A percentile compares a stretch with the other conserved stretches of the same genome.
Conservation (phyloP, 2,797 vertebrate genomes). For the Nasua narica region DNA sequence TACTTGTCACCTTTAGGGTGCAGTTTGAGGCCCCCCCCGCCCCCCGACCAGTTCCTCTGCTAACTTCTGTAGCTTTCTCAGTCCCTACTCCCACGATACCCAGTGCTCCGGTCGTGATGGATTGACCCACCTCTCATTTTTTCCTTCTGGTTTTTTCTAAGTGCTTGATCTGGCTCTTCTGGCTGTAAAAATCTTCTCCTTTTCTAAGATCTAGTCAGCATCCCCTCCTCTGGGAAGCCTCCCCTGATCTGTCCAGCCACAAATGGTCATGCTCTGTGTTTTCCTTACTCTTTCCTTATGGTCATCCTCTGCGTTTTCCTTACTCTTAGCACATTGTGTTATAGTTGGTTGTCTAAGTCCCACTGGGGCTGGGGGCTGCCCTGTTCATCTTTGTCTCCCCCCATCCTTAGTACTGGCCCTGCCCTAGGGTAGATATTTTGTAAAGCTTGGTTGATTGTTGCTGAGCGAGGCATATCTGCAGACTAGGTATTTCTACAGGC, state of each 20-base stretch:
- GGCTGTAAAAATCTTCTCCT: no score
- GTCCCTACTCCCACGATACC: no score
- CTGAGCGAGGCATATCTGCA: background rate
- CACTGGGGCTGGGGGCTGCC: background rate
- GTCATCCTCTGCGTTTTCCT: no score
- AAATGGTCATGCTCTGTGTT: no score
- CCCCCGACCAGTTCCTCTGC: background rate
- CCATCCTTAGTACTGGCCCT: background rate
- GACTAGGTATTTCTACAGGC: fast-evolving
- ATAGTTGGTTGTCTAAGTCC: background rate
- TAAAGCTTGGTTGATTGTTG: no score
- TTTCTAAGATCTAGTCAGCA: no score
- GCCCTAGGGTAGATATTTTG: background rate
- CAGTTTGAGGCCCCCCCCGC: background rate
- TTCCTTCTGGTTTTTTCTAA: no score
- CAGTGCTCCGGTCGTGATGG: background rate
- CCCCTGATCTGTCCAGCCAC: no score
- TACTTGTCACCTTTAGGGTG: background rate
- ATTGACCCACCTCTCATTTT: background rate
- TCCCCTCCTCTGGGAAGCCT: no score
- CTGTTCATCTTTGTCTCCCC: background rate
- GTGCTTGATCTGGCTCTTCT: no score
- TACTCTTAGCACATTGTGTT: background rate
- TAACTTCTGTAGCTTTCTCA: background rate
- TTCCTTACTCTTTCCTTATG: background rate